phyloP scores from a whole-genome alignment of 2,888 invertebrate genomes.

The Dinocampus coccinellae region DNA sequence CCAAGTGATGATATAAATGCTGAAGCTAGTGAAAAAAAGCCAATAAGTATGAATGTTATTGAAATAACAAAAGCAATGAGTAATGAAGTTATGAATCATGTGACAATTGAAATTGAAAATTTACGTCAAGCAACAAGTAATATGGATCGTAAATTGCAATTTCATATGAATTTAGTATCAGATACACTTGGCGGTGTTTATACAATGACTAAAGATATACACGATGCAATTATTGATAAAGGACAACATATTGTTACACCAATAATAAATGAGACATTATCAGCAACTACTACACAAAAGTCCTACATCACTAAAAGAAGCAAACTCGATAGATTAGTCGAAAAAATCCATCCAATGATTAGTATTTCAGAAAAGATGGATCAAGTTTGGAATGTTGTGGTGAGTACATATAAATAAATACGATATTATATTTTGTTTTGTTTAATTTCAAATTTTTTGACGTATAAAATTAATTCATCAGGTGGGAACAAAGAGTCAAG shows the following conservation, averaged over 20 bases:
- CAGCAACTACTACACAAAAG: conserved; percentile 54
- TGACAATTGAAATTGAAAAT: conserved; percentile 85
- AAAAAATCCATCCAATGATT: conserved; percentile 87
- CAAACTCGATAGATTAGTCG: conserved; percentile 84
- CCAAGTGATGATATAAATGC: conserved; percentile 86
- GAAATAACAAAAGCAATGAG: conserved; percentile 89
- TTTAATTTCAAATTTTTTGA: no score
- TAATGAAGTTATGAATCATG: conserved; percentile 83
- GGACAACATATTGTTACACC: conserved; percentile 71
- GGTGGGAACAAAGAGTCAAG: conserved; percentile 87
- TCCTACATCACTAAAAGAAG: conserved; percentile 66
- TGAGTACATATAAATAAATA: conserved; percentile 46
- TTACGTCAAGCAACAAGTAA: conserved; percentile 82
- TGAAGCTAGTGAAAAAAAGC: conserved; percentile 89
- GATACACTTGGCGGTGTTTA: conserved; percentile 85
- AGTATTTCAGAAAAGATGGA: conserved; percentile 92
- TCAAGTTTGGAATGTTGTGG: conserved; percentile 91
- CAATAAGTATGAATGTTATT: conserved; percentile 84
- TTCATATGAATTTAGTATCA: conserved; percentile 86
- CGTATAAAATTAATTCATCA: conserved; percentile 31
- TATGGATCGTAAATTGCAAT: conserved; percentile 86
- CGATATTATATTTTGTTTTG: no score
- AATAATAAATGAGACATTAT: conserved; percentile 43
- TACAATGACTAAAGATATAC: conserved; percentile 84
- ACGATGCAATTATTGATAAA: conserved; percentile 86